A percentile compares a stretch with the other conserved stretches of the same genome.
phyloP scores from a whole-genome alignment of 2,113 vertebrate genomes.

The Mesitornis unicolor region DNA sequence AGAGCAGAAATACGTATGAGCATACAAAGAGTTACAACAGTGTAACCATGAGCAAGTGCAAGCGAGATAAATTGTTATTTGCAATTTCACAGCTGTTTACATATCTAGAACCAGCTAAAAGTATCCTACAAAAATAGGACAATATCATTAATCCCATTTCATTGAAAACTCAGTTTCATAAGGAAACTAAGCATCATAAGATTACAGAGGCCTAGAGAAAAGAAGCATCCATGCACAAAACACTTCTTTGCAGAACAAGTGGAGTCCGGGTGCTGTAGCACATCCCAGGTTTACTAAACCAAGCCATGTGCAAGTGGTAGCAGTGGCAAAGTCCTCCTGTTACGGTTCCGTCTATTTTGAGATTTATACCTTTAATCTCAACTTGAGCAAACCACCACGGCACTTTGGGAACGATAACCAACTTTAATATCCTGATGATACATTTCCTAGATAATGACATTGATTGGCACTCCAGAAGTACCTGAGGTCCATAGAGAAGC shows the following conservation, averaged over 20 bases:
- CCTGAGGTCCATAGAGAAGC: not conserved
- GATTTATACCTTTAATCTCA: not conserved
- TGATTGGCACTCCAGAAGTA: not conserved
- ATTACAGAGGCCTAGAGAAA: not conserved
- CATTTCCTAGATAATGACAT: not conserved
- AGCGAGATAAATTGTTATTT: constrained; percentile 7
- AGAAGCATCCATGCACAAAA: not conserved
- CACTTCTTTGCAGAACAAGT: not conserved
- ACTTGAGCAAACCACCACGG: not conserved
- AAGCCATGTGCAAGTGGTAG: not conserved
- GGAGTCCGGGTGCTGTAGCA: not conserved
- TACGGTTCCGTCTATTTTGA: not conserved
- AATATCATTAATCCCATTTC: constrained; percentile 7
- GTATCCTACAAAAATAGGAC: not conserved
- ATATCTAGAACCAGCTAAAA: not conserved
- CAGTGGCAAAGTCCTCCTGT: not conserved
- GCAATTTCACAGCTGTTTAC: constrained; percentile 1
- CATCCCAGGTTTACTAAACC: not conserved
- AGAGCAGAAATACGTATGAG: not conserved
- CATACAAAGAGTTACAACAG: not conserved
- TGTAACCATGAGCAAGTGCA: not conserved
- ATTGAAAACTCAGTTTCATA: constrained; percentile 10
- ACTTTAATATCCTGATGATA: not conserved
- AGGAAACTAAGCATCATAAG: not conserved
- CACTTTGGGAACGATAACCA: not conserved